Conservation (phyloP, 2,888 invertebrate genomes). For the Brachyopa scutellaris region DNA sequence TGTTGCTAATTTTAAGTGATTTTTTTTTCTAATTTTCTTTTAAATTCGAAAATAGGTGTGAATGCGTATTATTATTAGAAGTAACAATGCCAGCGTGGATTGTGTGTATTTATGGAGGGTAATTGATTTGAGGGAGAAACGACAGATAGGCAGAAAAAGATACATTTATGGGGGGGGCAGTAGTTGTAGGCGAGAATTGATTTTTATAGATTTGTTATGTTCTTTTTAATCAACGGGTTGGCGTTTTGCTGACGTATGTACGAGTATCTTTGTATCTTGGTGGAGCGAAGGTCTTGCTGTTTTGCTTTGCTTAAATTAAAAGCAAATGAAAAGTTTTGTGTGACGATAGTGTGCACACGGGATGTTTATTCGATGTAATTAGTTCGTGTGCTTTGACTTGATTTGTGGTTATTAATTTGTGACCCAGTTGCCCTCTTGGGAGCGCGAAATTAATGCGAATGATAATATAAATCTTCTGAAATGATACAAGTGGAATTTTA, state of each 20-base stretch:
- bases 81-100: conserved; percentile 41
- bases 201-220: conserved; percentile 34
- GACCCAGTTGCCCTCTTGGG: conserved; percentile 22
- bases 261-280: neutral
- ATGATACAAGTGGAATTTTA: conserved; percentile 19
- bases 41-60: conserved; percentile 51
- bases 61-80: conserved; percentile 59
- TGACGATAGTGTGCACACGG: conserved; percentile 23
- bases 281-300: conserved; percentile 14
- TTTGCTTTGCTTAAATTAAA: neutral
- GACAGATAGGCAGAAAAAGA: no score
- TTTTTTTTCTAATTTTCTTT: neutral
- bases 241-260: conserved; percentile 25
- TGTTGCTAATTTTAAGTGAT: conserved; percentile 53
- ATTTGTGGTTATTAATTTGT: conserved; percentile 57
- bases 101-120: neutral
- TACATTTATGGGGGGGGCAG: conserved; percentile 23
- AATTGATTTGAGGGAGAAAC: conserved; percentile 25
- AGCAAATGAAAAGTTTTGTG: conserved; percentile 6
- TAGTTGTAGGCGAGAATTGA: conserved; percentile 25
- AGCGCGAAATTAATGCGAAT: neutral
- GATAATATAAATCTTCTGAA: neutral
- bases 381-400: conserved; percentile 32
- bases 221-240: conserved; percentile 28
- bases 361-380: conserved; percentile 23